Base-by-base conservation (phyloP, 2,113 vertebrate species). In the Cervus canadensis region DNA sequence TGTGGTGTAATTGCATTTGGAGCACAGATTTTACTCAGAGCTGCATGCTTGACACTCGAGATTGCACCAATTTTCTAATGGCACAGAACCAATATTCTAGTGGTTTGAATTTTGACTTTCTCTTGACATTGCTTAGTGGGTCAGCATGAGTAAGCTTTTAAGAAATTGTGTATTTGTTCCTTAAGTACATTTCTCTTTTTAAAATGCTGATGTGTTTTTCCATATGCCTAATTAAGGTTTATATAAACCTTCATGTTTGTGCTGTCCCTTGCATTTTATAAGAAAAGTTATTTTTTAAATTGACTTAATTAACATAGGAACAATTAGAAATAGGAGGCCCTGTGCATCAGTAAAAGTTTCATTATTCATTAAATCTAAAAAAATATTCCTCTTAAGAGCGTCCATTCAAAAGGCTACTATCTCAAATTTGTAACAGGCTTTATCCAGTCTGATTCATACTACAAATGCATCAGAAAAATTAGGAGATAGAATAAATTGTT, bases 321-420 rank as follows among this genome's bases (percentile, higher is more conserved):
- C 87, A 96, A 96, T 91, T 93, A 95, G 78, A 96, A 92, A 83
- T 23, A 60, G 10, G 33, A 83, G 25, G 23, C 2, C 43, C 21
- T 86, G 56, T 52, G 52, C 52, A 45, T 83, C 90, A 89, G 57
- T 83, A 54, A 79, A 93, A 79, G 89, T 60, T 93, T 94, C 43
- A 88, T 89, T 97, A 94, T 97, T 98, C 98, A 97, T 96, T 98
- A 52, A 71, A 90, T 36, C 74, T 97, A 67, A 95, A 85, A 97
- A 97, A 26, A 83, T 78, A 92, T 97, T 93, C 78, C 89, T 84
- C 43, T 64, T 87, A 67, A 87, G 19, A 83, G 2, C 87, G 12
- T 64, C 76, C 78, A 54, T 71, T 94, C 52, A 88, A 86, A 64
- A 92, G n/a, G 36, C 17, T 50, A 28, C 25, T n/a, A 45, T 54